These are phyloP conservation scores for Conchocele bisecta DNA, from an alignment of 2,888 invertebrate species.

Conservation along the genomic window DNA sequence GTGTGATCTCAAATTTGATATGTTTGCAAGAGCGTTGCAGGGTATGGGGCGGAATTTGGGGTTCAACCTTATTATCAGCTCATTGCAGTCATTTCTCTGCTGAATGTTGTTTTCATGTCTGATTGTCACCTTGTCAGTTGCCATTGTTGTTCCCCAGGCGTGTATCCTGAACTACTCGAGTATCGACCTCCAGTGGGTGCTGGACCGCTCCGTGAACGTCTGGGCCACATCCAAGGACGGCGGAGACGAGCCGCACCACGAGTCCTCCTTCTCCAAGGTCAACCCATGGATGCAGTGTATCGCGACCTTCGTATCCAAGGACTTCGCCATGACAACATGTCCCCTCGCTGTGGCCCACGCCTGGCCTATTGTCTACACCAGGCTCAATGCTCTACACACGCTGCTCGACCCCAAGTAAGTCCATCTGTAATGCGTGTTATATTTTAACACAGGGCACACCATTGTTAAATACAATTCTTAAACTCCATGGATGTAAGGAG, in stretches of 20 bases:
- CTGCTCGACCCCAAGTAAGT: conserved; percentile 91
- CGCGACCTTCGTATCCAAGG: conserved; percentile 93
- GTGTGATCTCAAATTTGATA: too few relatives aligned
- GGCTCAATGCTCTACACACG: conserved; percentile 94
- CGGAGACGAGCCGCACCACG: conserved; percentile 37
- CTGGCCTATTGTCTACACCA: conserved; percentile 97
- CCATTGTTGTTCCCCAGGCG: conserved; percentile 82
- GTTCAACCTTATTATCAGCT: too few relatives aligned
- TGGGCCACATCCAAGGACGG: conserved; percentile 86
- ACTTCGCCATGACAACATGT: conserved; percentile 91
- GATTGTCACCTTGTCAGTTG: neutral
- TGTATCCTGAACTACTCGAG: conserved; percentile 89
- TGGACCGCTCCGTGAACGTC: conserved; percentile 93
- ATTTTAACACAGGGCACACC: too few relatives aligned
- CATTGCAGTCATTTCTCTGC: too few relatives aligned
- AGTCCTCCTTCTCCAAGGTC: conserved; percentile 73
- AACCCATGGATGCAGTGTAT: conserved; percentile 86
- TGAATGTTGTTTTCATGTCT: neutral
- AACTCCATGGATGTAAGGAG: too few relatives aligned
- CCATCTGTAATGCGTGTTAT: neutral
- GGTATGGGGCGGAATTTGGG: too few relatives aligned
- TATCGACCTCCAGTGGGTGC: conserved; percentile 96
- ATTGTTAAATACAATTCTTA: too few relatives aligned
- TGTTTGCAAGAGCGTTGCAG: too few relatives aligned
- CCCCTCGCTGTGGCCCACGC: conserved; percentile 94